Percentiles rank a stretch among this genome's conserved stretches.
phyloP scores from a whole-genome alignment of 2,797 vertebrate genomes.

The Valencia hispanica region DNA sequence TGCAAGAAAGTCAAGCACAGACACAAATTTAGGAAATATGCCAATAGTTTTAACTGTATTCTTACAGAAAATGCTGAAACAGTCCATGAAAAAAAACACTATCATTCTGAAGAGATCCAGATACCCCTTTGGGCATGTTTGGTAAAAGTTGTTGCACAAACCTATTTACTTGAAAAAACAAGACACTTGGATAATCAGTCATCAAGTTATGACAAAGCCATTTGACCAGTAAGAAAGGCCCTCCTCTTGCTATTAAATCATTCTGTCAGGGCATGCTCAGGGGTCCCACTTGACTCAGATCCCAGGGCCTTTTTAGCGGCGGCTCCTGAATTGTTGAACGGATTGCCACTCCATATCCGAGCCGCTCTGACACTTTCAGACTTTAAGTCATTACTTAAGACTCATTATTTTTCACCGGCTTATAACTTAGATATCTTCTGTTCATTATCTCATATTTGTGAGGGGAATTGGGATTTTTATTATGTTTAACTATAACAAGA shows the following conservation, averaged over 20 bases:
- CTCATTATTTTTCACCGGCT: no score
- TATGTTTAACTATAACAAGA: no score
- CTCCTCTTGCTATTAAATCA: background rate
- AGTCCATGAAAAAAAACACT: background rate
- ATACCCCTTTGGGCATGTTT: background rate
- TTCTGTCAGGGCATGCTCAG: background rate
- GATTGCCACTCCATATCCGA: no score
- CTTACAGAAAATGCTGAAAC: no score
- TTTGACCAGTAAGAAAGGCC: background rate
- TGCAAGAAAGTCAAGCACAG: background rate
- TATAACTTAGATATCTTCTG: no score
- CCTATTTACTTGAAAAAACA: background rate
- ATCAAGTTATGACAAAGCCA: background rate
- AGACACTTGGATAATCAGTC: background rate
- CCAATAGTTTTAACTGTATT: background rate
- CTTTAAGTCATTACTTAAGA: no score
- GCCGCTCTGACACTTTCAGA: no score
- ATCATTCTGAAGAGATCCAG: background rate
- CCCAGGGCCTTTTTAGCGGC: no score
- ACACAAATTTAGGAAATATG: background rate
- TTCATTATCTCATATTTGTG: no score
- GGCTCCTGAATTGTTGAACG: no score
- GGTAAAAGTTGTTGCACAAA: background rate
- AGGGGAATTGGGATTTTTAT: no score
- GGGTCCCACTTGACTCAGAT: no score